Conservation (phyloP, 2,888 invertebrate species). For the Pterostichus madidus region DNA sequence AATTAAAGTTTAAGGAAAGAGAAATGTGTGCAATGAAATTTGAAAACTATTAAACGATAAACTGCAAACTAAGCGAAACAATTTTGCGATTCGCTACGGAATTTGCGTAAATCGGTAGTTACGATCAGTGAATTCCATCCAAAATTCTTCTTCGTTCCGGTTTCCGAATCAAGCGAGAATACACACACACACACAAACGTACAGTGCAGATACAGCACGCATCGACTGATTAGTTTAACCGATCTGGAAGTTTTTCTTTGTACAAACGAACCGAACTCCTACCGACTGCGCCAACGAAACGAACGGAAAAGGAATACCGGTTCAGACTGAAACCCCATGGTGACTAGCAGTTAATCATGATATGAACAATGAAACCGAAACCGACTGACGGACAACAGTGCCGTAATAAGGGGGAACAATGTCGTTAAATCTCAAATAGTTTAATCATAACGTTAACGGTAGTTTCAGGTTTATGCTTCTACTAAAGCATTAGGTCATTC, state of each 20-base stretch:
- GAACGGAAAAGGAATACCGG: background rate
- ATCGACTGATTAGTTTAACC: slow-evolving; percentile 36
- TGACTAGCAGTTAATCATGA: background rate
- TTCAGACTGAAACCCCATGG: background rate
- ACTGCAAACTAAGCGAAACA: slow-evolving; percentile 37
- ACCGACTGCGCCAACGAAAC: too few relatives aligned
- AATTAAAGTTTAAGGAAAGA: too few relatives aligned
- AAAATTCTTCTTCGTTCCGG: slow-evolving; percentile 15
- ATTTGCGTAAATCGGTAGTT: slow-evolving; percentile 46
- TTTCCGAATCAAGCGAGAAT: too few relatives aligned
- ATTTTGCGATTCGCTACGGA: slow-evolving; percentile 29
- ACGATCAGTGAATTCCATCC: slow-evolving; percentile 29
- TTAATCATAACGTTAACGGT: slow-evolving; percentile 28
- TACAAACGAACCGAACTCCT: slow-evolving; percentile 33
- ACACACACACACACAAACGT: background rate
- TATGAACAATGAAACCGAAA: slow-evolving; percentile 26
- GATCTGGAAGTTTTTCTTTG: slow-evolving; percentile 37
- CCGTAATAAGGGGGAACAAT: too few relatives aligned
- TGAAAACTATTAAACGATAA: slow-evolving; percentile 38
- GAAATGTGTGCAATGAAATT: slow-evolving; percentile 11
- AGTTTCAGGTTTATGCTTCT: slow-evolving; percentile 21
- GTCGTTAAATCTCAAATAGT: slow-evolving; percentile 9
- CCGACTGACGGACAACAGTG: background rate
- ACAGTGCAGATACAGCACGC: slow-evolving; percentile 23
- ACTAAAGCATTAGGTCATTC: slow-evolving; percentile 32